These are phyloP conservation scores for Caenorhabditis sp. DNA, from an alignment of 2,888 invertebrate genomes.

Conservation along the genomic window DNA sequence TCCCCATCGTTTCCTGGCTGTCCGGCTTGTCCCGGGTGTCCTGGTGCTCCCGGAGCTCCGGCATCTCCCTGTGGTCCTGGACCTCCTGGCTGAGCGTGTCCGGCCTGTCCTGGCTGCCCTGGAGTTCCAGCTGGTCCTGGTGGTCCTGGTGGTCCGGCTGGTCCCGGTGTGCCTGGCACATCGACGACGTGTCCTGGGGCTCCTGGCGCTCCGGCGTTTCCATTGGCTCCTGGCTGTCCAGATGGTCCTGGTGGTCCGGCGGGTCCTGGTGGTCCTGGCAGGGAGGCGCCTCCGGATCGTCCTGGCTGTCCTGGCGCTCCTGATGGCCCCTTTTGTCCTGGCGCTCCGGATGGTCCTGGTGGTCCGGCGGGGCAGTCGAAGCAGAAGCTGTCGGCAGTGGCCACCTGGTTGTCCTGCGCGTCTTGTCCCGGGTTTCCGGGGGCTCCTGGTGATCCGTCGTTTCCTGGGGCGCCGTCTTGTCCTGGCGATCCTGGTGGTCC, in stretches of 20 bases:
- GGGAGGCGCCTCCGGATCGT: slow-evolving; percentile 68
- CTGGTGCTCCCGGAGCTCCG: slow-evolving; percentile 69
- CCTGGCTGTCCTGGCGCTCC: slow-evolving; percentile 74
- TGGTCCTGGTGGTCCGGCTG: slow-evolving; percentile 69
- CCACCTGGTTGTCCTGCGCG: slow-evolving; percentile 46
- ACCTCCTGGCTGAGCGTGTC: slow-evolving; percentile 63
- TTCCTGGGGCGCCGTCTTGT: slow-evolving; percentile 67
- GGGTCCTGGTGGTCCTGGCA: slow-evolving; percentile 72
- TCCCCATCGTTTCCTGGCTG: slow-evolving; percentile 67
- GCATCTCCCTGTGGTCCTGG: slow-evolving; percentile 67
- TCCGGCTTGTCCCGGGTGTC: slow-evolving; percentile 70
- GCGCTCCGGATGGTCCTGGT: slow-evolving; percentile 74
- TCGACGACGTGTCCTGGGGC: slow-evolving; percentile 68
- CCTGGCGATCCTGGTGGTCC: slow-evolving; percentile 65
- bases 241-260: slow-evolving; percentile 75
- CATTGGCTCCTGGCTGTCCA: slow-evolving; percentile 73
- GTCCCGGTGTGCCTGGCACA: slow-evolving; percentile 66
- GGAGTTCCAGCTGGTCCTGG: slow-evolving; percentile 63
- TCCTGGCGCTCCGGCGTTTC: slow-evolving; percentile 67
- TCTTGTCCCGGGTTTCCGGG: slow-evolving; percentile 68
- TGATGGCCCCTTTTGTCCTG: slow-evolving; percentile 70
- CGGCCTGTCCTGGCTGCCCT: slow-evolving; percentile 67
- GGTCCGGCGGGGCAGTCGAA: slow-evolving; percentile 76
- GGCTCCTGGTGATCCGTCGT: slow-evolving; percentile 70
- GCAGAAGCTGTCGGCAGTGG: slow-evolving; percentile 70